Conservation (phyloP, 2,797 vertebrate genomes). For the Dendrocincla tyrannina region DNA sequence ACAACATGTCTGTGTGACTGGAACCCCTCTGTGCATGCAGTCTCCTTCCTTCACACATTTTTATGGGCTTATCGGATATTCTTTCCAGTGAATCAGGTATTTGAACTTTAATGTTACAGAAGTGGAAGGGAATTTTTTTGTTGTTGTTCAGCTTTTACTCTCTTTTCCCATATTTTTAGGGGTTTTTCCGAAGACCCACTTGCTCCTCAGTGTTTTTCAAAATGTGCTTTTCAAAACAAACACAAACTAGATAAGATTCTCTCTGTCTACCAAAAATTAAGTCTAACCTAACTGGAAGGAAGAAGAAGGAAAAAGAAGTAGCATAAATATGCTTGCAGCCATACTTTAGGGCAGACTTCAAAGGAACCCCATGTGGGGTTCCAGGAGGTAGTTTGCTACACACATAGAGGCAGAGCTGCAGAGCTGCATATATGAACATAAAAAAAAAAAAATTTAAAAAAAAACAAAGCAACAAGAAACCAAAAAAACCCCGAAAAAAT, state of each 20-base stretch:
- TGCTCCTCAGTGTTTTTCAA: not conserved
- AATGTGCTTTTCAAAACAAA: constrained; percentile 33
- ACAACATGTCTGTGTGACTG: not conserved
- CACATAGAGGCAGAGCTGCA: not conserved
- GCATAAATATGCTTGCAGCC: not conserved
- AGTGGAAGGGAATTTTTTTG: not conserved
- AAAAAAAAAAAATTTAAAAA: not conserved
- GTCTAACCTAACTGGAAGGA: not conserved
- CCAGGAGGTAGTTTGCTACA: not conserved
- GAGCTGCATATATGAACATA: not conserved
- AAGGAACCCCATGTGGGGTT: constrained; percentile 3
- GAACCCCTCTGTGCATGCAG: not conserved
- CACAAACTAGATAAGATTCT: not conserved
- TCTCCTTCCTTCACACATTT: not conserved
- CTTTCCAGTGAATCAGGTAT: not conserved
- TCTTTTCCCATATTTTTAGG: not conserved
- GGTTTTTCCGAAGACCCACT: not conserved
- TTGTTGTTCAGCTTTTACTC: not conserved
- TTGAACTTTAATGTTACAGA: not conserved
- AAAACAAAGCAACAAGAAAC: no score
- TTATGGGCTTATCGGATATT: not conserved
- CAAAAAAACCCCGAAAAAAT: not conserved
- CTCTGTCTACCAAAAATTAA: not conserved
- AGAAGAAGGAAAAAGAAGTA: not conserved
- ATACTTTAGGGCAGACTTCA: constrained; percentile 45